A percentile compares a stretch with the other conserved stretches of the same genome.
phyloP scores from a whole-genome alignment of 2,888 invertebrate genomes.

The Acanthopleura granulata region DNA sequence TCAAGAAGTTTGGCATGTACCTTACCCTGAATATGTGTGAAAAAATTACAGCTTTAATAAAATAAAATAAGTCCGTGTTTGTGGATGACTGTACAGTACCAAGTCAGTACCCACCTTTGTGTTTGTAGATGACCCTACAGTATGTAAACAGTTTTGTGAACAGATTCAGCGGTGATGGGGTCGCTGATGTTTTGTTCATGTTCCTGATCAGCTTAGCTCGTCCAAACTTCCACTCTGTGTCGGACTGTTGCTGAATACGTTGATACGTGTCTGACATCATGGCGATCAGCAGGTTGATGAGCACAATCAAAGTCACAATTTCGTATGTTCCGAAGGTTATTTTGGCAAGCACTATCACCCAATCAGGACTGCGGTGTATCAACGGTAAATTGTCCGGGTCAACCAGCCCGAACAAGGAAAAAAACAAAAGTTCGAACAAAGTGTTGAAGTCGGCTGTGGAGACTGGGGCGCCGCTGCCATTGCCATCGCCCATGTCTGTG shows the following conservation, averaged over 20 bases:
- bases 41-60: too few species aligned
- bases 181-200: conserved; percentile 97
- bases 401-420: conserved; percentile 97
- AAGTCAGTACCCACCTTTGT: conserved; percentile 41
- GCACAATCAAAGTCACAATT: conserved; percentile 97
- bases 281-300: conserved; percentile 99
- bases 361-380: conserved; percentile 70
- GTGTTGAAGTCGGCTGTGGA: conserved; percentile 76
- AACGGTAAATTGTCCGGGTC: conserved; percentile 74
- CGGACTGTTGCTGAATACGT: conserved; percentile 98
- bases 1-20: too few species aligned
- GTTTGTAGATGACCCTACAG: conserved; percentile 56
- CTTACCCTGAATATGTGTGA: too few species aligned
- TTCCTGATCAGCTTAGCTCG: conserved; percentile 97
- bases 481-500: conserved; percentile 45
- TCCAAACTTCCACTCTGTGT: conserved; percentile 99
- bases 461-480: conserved; percentile 45
- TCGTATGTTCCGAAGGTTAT: conserved; percentile 94
- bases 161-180: conserved; percentile 97
- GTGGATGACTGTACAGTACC: too few species aligned
- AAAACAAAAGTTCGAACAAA: conserved; percentile 93
- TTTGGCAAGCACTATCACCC: conserved; percentile 70
- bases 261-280: conserved; percentile 99
- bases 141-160: conserved; percentile 79
- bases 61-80: too few species aligned